phyloP scores from a whole-genome alignment of 2,113 vertebrate species.

The Ctenomys sociabilis region DNA sequence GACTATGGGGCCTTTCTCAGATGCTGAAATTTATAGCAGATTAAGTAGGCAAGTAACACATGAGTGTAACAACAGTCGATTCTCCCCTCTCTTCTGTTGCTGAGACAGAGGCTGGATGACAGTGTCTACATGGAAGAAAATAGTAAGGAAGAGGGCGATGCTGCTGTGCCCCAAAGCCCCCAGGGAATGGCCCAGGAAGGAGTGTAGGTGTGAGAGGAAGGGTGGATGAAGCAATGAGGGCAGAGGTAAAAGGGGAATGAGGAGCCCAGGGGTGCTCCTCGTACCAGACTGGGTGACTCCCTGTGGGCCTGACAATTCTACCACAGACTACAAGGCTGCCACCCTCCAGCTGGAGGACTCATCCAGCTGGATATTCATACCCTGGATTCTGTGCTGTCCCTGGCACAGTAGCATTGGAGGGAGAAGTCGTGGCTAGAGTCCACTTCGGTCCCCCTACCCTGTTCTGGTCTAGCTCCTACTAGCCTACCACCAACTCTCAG shows the following conservation, averaged over 20 bases:
- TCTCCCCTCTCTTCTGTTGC: neutral
- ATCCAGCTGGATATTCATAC: neutral
- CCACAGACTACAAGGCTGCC: neutral
- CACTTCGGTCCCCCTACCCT: neutral
- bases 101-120: neutral
- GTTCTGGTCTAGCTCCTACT: neutral
- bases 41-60: neutral
- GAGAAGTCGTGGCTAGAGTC: neutral
- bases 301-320: neutral
- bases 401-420: neutral
- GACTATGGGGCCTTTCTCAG: conserved; percentile 10
- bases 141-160: neutral
- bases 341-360: neutral
- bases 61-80: neutral
- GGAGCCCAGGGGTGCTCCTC: neutral
- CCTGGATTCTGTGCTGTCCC: neutral
- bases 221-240: neutral
- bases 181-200: neutral
- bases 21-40: conserved; percentile 43
- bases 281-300: neutral
- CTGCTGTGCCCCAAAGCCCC: neutral
- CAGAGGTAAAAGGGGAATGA: neutral
- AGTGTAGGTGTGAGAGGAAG: neutral
- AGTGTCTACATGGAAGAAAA: neutral
- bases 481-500: neutral